Conservation (phyloP, 2,113 vertebrate species). For the Thamnophis sirtalis region DNA sequence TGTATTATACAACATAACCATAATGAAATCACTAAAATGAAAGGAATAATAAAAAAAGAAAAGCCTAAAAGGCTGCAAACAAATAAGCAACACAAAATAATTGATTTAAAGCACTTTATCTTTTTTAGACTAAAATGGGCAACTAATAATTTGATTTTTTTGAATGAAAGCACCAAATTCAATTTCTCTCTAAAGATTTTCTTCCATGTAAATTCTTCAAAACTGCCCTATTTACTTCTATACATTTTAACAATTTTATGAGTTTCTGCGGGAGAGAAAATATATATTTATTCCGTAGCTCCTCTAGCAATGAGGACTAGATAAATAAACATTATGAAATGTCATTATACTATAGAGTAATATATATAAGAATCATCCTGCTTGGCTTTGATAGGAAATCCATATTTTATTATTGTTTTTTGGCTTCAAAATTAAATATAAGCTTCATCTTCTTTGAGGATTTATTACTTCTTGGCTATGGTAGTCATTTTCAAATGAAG, state of each 20-base stretch:
- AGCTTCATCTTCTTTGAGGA: background rate
- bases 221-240: background rate
- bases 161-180: background rate
- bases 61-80: background rate
- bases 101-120: background rate
- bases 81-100: background rate
- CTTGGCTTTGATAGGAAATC: background rate
- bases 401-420: background rate
- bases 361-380: constrained; percentile 5
- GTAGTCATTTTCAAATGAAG: background rate
- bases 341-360: background rate
- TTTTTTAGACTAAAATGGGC: background rate
- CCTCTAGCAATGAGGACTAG: background rate
- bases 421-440: constrained; percentile 1
- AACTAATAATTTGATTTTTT: background rate
- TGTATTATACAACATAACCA: background rate
- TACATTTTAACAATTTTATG: background rate
- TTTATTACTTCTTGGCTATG: background rate
- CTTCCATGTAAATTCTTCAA: background rate
- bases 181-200: background rate
- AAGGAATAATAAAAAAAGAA: background rate
- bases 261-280: background rate
- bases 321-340: background rate
- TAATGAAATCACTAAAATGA: background rate
- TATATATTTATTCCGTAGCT: background rate